These are phyloP conservation scores for Dunckerocampus dactyliophorus DNA, from an alignment of 2,113 vertebrate genomes.

Conservation along the genomic window DNA sequence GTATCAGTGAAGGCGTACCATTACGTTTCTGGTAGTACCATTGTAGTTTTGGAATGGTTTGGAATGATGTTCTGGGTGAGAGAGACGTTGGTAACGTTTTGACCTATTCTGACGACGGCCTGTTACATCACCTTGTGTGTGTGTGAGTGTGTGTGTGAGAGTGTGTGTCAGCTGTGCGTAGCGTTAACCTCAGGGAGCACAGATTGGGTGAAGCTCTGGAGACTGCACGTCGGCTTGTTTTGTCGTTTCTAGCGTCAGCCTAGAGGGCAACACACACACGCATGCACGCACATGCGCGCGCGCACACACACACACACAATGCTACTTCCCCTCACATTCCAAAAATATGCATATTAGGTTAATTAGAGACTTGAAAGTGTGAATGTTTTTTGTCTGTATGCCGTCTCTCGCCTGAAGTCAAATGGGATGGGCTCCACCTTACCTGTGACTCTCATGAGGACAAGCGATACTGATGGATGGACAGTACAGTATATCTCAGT, in stretches of 20 bases:
- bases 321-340: too few species aligned
- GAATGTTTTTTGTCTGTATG: too few species aligned
- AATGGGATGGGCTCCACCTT: too few species aligned
- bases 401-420: too few species aligned
- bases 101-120: background rate
- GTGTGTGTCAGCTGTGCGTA: conserved; percentile 10
- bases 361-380: too few species aligned
- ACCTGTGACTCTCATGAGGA: too few species aligned
- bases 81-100: background rate
- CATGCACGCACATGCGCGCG: background rate
- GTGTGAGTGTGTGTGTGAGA: conserved; percentile 16
- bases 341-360: too few species aligned
- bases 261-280: background rate
- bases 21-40: too few species aligned
- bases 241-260: conserved; percentile 5
- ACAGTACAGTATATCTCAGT: too few species aligned
- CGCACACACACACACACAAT: too few species aligned
- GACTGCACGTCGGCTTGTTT: conserved; percentile 4
- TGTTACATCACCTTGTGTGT: conserved; percentile 18
- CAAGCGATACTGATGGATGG: too few species aligned
- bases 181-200: conserved; percentile 4
- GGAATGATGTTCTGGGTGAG: background rate
- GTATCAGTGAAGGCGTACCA: too few species aligned
- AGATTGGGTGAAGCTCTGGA: background rate
- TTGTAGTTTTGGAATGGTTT: background rate